Evolutionary conservation across 1,140 invertebrate genomes (phyloP).

Genomic region (Yoshiicerus persimilis): DNA sequence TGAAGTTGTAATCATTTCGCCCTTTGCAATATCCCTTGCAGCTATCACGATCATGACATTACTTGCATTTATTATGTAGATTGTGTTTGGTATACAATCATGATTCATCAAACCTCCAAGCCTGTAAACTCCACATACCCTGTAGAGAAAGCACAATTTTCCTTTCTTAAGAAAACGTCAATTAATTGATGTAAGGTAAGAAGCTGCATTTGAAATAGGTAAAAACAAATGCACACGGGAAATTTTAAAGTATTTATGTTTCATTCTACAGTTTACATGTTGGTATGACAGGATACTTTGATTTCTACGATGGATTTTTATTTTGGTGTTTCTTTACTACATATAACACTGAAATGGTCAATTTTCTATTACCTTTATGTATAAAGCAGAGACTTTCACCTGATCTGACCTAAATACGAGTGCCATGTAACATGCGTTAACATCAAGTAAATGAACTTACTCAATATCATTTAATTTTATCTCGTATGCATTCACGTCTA

Average conservation of each 20-base stretch:
- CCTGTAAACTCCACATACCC: constrained; percentile 62
- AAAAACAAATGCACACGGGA: no score
- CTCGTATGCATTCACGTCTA: constrained; percentile 66
- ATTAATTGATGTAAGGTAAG: no score
- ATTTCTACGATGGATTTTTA: neutral
- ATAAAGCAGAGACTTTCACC: neutral
- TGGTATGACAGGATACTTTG: neutral
- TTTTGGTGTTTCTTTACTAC: neutral
- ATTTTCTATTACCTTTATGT: neutral
- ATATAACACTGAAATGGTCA: no score
- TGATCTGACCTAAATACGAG: no score
- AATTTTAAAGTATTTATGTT: no score
- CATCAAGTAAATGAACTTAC: neutral
- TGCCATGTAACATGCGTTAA: neutral
- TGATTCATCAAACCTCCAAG: constrained; percentile 55
- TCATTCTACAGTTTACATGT: no score
- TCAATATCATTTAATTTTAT: constrained; percentile 18
- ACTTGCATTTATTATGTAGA: constrained; percentile 45
- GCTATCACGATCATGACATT: neutral
- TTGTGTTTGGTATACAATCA: neutral
- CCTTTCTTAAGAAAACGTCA: neutral
- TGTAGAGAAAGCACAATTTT: neutral
- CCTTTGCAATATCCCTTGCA: neutral
- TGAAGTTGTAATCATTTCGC: constrained; percentile 58
- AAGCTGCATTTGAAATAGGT: no score